Conservation (phyloP, 2,113 vertebrate species). For the Stegostoma tigrinum region DNA sequence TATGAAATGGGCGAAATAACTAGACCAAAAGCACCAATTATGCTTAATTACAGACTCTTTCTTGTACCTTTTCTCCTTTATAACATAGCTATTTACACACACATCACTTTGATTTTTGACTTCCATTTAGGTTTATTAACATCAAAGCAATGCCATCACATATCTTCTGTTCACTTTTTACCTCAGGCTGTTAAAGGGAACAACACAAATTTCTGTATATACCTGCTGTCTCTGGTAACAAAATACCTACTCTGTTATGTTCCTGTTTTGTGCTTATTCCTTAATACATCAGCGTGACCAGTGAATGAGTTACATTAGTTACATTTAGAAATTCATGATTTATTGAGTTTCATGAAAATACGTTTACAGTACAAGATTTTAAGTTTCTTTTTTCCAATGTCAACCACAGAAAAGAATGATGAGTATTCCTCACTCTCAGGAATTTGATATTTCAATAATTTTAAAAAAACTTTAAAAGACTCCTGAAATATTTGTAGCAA, state of each 20-base stretch:
- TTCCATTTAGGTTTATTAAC: conserved; percentile 72
- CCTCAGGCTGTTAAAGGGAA: conserved; percentile 56
- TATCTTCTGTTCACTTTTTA: conserved; percentile 54
- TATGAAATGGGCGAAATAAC: conserved; percentile 56
- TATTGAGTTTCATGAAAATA: neutral
- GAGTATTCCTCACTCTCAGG: neutral
- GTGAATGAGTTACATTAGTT: neutral
- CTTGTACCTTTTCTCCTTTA: conserved; percentile 63
- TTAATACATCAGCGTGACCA: conserved; percentile 44
- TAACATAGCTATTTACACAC: conserved; percentile 58
- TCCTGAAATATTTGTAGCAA: neutral
- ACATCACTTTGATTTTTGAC: conserved; percentile 64
- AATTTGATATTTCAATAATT: neutral
- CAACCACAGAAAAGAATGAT: neutral
- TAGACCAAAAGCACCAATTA: conserved; percentile 65
- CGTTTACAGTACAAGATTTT: neutral
- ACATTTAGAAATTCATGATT: neutral
- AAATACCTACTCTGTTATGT: conserved; percentile 52
- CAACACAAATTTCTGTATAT: conserved; percentile 49
- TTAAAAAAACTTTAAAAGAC: neutral
- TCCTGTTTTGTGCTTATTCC: conserved; percentile 54
- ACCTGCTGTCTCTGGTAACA: conserved; percentile 52
- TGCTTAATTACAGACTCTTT: conserved; percentile 64
- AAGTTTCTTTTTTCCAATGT: neutral
- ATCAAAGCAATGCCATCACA: conserved; percentile 71